A percentile compares a stretch with the other conserved stretches of the same genome.
phyloP scores from a whole-genome alignment of 2,113 vertebrate genomes.

The Tupaia tana region DNA sequence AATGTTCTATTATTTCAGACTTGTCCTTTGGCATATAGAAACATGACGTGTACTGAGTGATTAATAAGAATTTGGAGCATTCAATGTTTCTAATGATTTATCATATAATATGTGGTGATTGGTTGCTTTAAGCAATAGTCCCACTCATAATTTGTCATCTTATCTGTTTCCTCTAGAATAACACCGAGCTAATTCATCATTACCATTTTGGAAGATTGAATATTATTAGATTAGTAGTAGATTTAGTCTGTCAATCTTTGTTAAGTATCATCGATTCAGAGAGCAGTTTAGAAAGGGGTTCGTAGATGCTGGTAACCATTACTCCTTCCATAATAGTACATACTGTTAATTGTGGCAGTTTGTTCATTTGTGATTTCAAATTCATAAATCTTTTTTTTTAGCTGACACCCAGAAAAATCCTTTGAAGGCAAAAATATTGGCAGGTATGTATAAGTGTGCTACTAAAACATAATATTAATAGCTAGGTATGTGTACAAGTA shows the following conservation, averaged over 20 bases:
- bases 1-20: slow-evolving; percentile 3
- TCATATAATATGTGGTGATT: not conserved
- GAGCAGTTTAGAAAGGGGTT: slow-evolving; percentile 1
- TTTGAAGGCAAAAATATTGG: slow-evolving; percentile 15
- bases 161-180: slow-evolving; percentile 45
- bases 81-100: not conserved
- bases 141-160: slow-evolving; percentile 10
- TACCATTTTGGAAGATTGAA: not conserved
- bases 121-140: slow-evolving; percentile 19
- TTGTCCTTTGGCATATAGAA: slow-evolving; percentile 31
- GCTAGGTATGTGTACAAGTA: not conserved
- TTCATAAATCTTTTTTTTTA: slow-evolving; percentile 44
- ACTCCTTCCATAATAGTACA: slow-evolving; percentile 15
- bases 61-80: slow-evolving; percentile 28
- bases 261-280: slow-evolving; percentile 9
- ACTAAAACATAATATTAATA: not conserved
- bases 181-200: not conserved
- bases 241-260: not conserved
- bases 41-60: not conserved
- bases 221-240: not conserved
- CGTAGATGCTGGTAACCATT: slow-evolving; percentile 13
- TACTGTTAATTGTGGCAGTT: slow-evolving; percentile 17
- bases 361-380: slow-evolving; percentile 17
- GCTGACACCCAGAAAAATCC: not conserved
- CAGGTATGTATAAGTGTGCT: not conserved